Evolutionary conservation across 2,888 invertebrate species (phyloP).

Genomic region (Chydorus sphaericus): DNA sequence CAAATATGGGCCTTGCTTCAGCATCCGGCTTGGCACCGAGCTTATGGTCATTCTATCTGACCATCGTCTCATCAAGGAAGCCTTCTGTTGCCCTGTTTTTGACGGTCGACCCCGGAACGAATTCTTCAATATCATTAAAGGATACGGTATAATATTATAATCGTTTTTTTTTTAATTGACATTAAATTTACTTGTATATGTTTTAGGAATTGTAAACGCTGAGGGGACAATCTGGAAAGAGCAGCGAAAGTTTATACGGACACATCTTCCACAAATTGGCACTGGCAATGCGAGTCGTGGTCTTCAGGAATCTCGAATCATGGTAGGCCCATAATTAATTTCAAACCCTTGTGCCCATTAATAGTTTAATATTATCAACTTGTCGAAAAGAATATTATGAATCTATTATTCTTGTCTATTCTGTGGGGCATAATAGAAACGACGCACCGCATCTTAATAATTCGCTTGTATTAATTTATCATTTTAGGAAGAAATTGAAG

Average conservation of each 20-base stretch:
- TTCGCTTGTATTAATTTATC: no score
- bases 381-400: no score
- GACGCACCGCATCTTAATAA: no score
- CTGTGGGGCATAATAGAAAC: no score
- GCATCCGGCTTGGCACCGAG: constrained; percentile 63
- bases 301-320: constrained; percentile 68
- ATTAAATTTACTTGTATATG: not conserved
- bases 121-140: constrained; percentile 69
- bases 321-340: constrained; percentile 54
- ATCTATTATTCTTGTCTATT: no score
- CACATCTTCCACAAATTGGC: constrained; percentile 67
- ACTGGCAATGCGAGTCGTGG: constrained; percentile 74
- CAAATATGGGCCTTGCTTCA: constrained; percentile 66
- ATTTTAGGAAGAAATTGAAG: constrained; percentile 64
- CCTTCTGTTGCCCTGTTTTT: constrained; percentile 72
- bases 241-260: constrained; percentile 72
- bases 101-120: constrained; percentile 75
- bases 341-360: not conserved
- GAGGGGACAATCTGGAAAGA: constrained; percentile 81
- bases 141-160: constrained; percentile 48
- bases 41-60: constrained; percentile 73
- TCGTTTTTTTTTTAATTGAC: not conserved
- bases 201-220: constrained; percentile 69
- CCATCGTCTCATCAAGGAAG: constrained; percentile 67
- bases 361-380: no score